phyloP scores from a whole-genome alignment of 2,888 invertebrate species.

The Neoitamus cyanurus region DNA sequence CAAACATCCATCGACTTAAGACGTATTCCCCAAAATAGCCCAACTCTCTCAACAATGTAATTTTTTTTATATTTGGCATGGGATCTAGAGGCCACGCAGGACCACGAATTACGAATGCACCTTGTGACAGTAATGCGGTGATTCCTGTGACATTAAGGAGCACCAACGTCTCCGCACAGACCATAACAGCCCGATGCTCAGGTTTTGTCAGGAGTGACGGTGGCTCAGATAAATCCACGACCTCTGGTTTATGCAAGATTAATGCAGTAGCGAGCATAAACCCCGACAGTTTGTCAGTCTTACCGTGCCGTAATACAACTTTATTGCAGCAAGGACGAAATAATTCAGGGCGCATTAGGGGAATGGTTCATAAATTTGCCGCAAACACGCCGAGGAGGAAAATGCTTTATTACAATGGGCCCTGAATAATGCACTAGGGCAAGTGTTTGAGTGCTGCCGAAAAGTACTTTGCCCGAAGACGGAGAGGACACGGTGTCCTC shows the following conservation, averaged over 20 bases:
- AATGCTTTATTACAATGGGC: slow-evolving; percentile 57
- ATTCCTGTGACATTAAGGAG: slow-evolving; percentile 28
- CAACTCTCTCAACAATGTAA: not conserved
- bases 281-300: slow-evolving; percentile 53
- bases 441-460: slow-evolving; percentile 55
- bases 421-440: slow-evolving; percentile 57
- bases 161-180: not conserved
- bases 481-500: not conserved
- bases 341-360: slow-evolving; percentile 53
- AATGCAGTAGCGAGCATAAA: slow-evolving; percentile 50
- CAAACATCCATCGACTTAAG: not conserved
- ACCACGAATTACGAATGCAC: not conserved
- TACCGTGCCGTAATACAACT: slow-evolving; percentile 51
- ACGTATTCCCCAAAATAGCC: not conserved
- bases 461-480: slow-evolving; percentile 8
- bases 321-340: slow-evolving; percentile 53
- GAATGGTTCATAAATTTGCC: slow-evolving; percentile 53
- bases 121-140: slow-evolving; percentile 19
- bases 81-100: not conserved
- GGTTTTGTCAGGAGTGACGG: not conserved
- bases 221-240: slow-evolving; percentile 36
- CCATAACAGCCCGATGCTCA: not conserved
- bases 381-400: slow-evolving; percentile 50
- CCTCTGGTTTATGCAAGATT: slow-evolving; percentile 52
- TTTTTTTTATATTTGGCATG: not conserved